These are phyloP conservation scores for Colletes collaris DNA, from an alignment of 2,888 invertebrate species.

Conservation along the genomic window DNA sequence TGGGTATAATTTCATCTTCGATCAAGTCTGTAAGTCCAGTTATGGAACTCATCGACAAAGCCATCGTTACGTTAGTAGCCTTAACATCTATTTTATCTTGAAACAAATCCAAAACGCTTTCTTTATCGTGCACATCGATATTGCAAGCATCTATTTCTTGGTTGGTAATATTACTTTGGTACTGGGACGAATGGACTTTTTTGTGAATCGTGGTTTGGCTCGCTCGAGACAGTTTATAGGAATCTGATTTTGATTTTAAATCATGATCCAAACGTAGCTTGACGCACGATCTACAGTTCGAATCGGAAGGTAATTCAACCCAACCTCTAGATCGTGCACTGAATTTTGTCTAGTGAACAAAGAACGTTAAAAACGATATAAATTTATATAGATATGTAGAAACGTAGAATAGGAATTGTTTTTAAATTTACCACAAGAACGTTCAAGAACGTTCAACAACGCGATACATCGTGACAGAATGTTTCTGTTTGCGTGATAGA, in stretches of 20 bases:
- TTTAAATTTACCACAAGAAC: conserved; percentile 11
- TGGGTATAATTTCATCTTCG: conserved; percentile 93
- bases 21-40: conserved; percentile 92
- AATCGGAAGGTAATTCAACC: conserved; percentile 87
- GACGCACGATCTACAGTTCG: conserved; percentile 85
- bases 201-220: conserved; percentile 69
- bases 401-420: not conserved
- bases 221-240: conserved; percentile 71
- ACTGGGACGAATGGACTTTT: conserved; percentile 69
- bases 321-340: conserved; percentile 92
- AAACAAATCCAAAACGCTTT: conserved; percentile 82
- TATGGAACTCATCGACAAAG: conserved; percentile 92
- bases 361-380: conserved; percentile 46
- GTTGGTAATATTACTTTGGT: conserved; percentile 70
- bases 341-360: conserved; percentile 88
- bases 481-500: not conserved
- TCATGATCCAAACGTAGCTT: conserved; percentile 87
- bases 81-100: conserved; percentile 86
- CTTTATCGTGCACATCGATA: conserved; percentile 83
- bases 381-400: not conserved
- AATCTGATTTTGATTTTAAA: conserved; percentile 81
- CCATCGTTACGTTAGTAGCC: conserved; percentile 87
- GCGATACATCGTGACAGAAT: conserved; percentile 24
- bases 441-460: conserved; percentile 25
- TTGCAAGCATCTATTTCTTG: conserved; percentile 75